Evolutionary conservation across 2,797 vertebrate genomes (phyloP), one percentile per base, ranked within the genome.

Genomic region (Sebastes glaucus): DNA sequence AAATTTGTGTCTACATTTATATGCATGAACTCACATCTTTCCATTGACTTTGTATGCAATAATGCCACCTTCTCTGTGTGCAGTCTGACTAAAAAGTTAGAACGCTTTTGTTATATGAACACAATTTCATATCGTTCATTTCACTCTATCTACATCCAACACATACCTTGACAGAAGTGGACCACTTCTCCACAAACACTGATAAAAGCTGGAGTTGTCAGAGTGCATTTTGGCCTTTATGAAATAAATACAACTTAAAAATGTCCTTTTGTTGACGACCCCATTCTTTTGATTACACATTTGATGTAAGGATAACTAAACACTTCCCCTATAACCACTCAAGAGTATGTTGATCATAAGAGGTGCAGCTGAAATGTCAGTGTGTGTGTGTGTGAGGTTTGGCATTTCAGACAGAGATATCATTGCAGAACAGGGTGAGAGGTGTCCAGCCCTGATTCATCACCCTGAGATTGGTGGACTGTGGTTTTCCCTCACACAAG

Each of bases 361-460:
- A 71, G 73, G 77, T 76, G 77, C 74, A 74, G 83, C 82, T 81
- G 83, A 95, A 95, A 96, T 96, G 95, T 95, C 95, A 95, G 79
- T 67, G 63, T 73, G 55, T 74, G 69, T 67, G 49, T 72, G 61
- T 68, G 71, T 74, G 75, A 71, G 78, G 85, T 88, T 90, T 96
- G 94, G 88, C 93, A 95, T 96, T 96, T 96, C 83, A 90, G 89
- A 88, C 84, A 89, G 89, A 90, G 94, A 95, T 95, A 96, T 93
- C 83, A 87, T 68, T 69, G 81, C 86, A 69, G 79, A 90, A 80
- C 59, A 74, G 82, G 83, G 87, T 86, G 84, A 88, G 74, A 90
- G 90, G 89, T 90, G 84, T 71, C 27, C 68, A 69, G 78, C 56
- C 56, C 74, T 60, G 63, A 63, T 79, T 85, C 83, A 74, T 81